Percentiles rank a stretch among this genome's conserved stretches.
phyloP scores from a whole-genome alignment of 2,797 vertebrate species.

The Nyctibius grandis region DNA sequence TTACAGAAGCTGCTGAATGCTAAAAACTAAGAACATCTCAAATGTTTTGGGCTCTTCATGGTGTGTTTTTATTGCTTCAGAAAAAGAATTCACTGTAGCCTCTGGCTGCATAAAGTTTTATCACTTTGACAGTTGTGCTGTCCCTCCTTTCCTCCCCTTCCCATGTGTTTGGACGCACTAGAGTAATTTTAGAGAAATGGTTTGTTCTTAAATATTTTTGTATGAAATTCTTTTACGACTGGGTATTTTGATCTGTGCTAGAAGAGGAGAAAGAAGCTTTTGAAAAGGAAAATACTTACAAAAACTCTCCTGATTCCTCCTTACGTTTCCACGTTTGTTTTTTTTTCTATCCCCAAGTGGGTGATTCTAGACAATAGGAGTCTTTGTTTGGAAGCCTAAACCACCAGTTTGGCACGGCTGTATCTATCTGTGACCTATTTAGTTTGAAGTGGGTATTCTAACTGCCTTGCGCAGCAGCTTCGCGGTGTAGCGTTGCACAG shows the following conservation, averaged over 20 bases:
- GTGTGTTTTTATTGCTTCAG: not conserved
- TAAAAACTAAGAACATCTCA: not conserved
- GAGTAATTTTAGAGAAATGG: not conserved
- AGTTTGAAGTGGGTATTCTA: not conserved
- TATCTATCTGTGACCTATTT: constrained; percentile 58
- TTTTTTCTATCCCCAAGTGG: not conserved
- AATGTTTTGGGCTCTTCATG: not conserved
- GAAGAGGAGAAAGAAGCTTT: not conserved
- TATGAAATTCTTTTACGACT: not conserved
- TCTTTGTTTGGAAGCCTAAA: constrained; percentile 46
- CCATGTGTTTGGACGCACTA: not conserved
- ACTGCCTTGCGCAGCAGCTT: not conserved
- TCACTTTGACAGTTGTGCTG: not conserved
- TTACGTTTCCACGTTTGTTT: not conserved
- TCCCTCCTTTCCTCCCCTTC: not conserved
- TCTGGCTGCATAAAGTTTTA: not conserved
- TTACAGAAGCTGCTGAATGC: not conserved
- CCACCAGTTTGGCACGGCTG: not conserved
- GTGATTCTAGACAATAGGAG: constrained; percentile 38
- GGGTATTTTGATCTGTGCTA: not conserved
- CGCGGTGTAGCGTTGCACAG: not conserved
- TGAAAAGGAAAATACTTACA: not conserved
- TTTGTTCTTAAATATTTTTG: not conserved
- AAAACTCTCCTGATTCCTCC: not conserved
- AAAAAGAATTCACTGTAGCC: not conserved